Conservation (phyloP, 2,888 invertebrate genomes). For the Prosapia bicincta region DNA sequence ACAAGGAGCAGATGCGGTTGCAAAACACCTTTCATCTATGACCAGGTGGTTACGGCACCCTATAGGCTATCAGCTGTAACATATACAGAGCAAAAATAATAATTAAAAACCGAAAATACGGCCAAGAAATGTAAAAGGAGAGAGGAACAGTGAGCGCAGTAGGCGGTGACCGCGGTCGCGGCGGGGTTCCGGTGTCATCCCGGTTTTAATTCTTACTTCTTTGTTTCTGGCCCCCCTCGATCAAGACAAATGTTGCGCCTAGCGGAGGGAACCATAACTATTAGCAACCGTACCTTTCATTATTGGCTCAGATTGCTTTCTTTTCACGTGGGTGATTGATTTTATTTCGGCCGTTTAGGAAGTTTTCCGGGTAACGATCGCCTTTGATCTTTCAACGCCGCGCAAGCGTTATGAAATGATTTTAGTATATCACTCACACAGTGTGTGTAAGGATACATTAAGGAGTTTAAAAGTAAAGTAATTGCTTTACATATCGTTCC, state of each 20-base stretch:
- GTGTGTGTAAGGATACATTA: too few species aligned
- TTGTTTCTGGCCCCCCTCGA: conserved; percentile 27
- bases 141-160: background rate
- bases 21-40: background rate
- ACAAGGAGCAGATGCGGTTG: background rate
- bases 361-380: background rate
- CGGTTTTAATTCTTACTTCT: background rate
- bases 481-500: too few species aligned
- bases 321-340: background rate
- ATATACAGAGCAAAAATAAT: background rate
- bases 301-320: background rate
- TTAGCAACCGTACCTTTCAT: background rate
- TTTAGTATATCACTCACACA: too few species aligned
- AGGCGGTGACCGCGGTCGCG: background rate
- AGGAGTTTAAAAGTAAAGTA: too few species aligned
- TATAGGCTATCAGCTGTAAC: background rate
- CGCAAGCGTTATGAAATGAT: too few species aligned
- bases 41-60: background rate
- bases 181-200: background rate
- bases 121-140: background rate
- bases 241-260: conserved; percentile 20
- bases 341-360: background rate
- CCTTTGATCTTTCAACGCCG: background rate
- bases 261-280: background rate
- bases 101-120: background rate